These are phyloP conservation scores for Distichodus sexfasciatus DNA, from an alignment of 2,797 vertebrate species.

Conservation along the genomic window DNA sequence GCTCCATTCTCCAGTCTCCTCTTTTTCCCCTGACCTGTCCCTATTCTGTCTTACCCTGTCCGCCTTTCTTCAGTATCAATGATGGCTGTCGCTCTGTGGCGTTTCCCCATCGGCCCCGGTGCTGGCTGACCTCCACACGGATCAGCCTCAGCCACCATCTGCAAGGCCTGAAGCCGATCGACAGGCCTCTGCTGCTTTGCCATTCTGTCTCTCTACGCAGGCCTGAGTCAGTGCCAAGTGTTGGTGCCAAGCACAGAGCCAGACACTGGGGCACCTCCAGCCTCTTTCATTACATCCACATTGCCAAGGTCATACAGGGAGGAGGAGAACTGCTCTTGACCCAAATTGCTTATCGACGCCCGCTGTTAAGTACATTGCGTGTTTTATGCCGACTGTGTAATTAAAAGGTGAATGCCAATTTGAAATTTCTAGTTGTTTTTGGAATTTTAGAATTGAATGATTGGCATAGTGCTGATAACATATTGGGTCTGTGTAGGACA, in stretches of 20 bases:
- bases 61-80: conserved; percentile 14
- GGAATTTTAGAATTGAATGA: conserved; percentile 16
- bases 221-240: conserved; percentile 32
- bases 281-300: conserved; percentile 11
- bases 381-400: conserved; percentile 26
- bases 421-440: conserved; percentile 1
- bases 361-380: not conserved
- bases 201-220: conserved; percentile 23
- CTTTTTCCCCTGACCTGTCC: not conserved
- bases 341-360: conserved; percentile 27
- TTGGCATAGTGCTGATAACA: not conserved
- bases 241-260: conserved; percentile 19
- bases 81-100: conserved; percentile 9
- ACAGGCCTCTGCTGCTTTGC: conserved; percentile 27
- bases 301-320: conserved; percentile 22
- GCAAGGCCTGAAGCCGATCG: conserved; percentile 39
- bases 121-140: conserved; percentile 53
- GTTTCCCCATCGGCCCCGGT: not conserved
- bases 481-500: not conserved
- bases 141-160: conserved; percentile 53
- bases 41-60: conserved; percentile 5
- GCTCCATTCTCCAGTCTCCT: not conserved
- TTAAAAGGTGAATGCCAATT: conserved; percentile 15
- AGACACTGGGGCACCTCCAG: conserved; percentile 12
- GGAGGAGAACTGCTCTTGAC: conserved; percentile 32